Percentiles rank a stretch among this genome's conserved stretches.
Conservation (phyloP, 1,140 invertebrate species). For the Cydia amplana region DNA sequence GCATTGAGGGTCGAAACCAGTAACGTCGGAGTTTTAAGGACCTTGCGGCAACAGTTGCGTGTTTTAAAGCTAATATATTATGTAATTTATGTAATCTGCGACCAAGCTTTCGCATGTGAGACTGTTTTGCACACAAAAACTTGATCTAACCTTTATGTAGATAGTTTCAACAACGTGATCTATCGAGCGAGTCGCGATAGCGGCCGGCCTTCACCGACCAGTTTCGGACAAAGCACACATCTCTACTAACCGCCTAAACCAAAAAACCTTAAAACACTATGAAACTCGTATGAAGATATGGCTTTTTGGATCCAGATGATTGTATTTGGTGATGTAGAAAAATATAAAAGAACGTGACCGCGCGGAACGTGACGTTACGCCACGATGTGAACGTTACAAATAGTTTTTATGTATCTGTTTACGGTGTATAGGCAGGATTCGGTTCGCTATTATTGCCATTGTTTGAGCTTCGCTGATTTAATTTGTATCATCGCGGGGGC, state of each 20-base stretch:
- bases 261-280: background rate
- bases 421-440: conserved; percentile 13
- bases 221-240: conserved; percentile 47
- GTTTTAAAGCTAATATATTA: background rate
- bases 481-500: background rate
- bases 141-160: conserved; percentile 45
- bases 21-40: no score
- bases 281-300: background rate
- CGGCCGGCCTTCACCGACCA: conserved; percentile 44
- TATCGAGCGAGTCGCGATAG: conserved; percentile 31
- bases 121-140: conserved; percentile 33
- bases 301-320: background rate
- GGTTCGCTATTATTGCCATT: conserved; percentile 18
- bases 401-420: conserved; percentile 37
- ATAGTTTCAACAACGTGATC: conserved; percentile 38
- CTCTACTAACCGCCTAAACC: conserved; percentile 21
- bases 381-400: conserved; percentile 34
- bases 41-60: background rate
- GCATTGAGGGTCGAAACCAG: no score
- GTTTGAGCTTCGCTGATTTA: background rate
- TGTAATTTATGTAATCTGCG: background rate
- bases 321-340: conserved; percentile 43
- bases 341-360: conserved; percentile 48
- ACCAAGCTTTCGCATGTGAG: background rate
- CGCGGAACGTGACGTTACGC: conserved; percentile 40